A percentile compares a stretch with the other conserved stretches of the same genome.
Evolutionary conservation across 2,888 invertebrate genomes (phyloP).

Genomic region (Macrophya alboannulata): DNA sequence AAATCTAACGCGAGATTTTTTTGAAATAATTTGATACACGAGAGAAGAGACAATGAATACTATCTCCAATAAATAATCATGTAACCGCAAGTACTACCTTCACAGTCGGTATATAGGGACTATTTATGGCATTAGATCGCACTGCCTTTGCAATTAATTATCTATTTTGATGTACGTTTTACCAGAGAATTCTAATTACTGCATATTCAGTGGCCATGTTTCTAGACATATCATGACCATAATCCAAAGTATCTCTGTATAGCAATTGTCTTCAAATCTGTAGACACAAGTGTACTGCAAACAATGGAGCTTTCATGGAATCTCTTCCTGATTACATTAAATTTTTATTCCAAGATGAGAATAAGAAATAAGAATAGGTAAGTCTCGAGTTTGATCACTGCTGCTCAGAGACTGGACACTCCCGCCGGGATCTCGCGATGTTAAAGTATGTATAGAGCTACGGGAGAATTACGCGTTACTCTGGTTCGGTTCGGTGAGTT

Average conservation of each 20-base stretch:
- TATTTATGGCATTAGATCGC: constrained; percentile 73
- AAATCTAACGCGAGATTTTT: constrained; percentile 55
- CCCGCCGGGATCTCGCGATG: background rate
- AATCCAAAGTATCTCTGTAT: background rate
- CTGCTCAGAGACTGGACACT: background rate
- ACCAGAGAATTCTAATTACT: constrained; percentile 69
- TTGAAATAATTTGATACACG: constrained; percentile 55
- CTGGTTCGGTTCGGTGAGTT: background rate
- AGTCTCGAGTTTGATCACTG: background rate
- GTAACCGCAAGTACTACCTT: constrained; percentile 60
- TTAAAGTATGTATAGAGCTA: background rate
- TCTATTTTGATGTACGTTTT: constrained; percentile 67
- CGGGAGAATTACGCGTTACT: background rate
- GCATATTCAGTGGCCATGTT: constrained; percentile 65
- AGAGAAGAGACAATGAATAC: background rate
- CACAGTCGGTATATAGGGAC: constrained; percentile 62
- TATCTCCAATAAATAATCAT: constrained; percentile 68
- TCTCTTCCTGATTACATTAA: background rate
- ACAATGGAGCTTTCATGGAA: background rate
- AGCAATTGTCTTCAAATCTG: background rate
- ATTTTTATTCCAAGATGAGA: background rate
- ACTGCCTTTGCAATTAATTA: constrained; percentile 71
- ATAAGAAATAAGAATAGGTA: background rate
- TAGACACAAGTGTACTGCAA: background rate
- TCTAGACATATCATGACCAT: constrained; percentile 23